These are phyloP conservation scores for Leptinotarsa defecta DNA, from an alignment of 1,140 invertebrate species.

Conservation along the genomic window DNA sequence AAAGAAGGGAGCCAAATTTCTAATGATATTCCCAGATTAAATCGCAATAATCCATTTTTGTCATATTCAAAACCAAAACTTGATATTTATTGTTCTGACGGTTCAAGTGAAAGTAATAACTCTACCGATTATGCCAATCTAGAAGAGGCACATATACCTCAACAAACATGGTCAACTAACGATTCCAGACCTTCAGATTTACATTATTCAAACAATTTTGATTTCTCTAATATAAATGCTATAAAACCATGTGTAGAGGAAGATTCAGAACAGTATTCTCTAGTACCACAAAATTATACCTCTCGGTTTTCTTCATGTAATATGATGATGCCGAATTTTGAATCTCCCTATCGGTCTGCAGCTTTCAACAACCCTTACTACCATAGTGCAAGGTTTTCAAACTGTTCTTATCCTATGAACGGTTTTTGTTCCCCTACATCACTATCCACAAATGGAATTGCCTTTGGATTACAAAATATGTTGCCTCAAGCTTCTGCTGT, in stretches of 20 bases:
- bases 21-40: not conserved
- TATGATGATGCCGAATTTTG: too few relatives aligned
- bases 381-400: not conserved
- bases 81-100: not conserved
- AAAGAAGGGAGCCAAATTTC: not conserved
- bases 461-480: not conserved
- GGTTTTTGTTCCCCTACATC: not conserved
- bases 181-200: not conserved
- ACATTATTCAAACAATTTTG: not conserved
- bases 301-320: not conserved
- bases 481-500: not conserved
- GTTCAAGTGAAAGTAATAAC: not conserved
- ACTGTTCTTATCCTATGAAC: not conserved
- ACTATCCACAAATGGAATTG: not conserved
- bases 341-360: not conserved
- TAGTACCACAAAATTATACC: not conserved
- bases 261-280: not conserved
- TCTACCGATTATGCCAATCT: constrained; percentile 4
- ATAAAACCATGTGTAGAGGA: not conserved
- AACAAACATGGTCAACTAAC: constrained; percentile 10
- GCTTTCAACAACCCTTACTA: constrained; percentile 17
- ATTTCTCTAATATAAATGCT: not conserved
- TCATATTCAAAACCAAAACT: not conserved
- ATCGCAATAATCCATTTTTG: constrained; percentile 18
- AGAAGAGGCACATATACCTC: not conserved